Percentiles rank a stretch among this genome's conserved stretches.
Evolutionary conservation across 53 echinoderm and acorn worm species (phyloP).

Genomic region (Luidia sarsii): DNA sequence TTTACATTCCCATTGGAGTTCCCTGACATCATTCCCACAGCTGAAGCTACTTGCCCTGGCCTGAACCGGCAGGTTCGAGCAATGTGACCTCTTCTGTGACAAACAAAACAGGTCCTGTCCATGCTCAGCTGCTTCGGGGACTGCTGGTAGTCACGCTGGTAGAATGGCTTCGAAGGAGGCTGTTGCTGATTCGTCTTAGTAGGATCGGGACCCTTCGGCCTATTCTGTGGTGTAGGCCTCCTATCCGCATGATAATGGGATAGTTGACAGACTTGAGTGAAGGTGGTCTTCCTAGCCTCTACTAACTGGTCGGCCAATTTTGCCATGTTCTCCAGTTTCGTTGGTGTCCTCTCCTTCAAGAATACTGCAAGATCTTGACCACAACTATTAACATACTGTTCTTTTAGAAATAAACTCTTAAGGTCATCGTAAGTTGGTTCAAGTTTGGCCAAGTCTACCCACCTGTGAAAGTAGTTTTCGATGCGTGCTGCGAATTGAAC

Average conservation of each 20-base stretch:
- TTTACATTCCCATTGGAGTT: too few relatives aligned
- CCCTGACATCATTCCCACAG: too few relatives aligned
- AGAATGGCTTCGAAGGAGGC: too few relatives aligned
- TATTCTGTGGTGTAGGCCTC: too few relatives aligned
- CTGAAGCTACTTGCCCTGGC: too few relatives aligned
- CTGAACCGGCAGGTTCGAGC: neutral
- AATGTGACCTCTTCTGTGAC: neutral
- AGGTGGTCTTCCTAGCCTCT: conserved; percentile 9
- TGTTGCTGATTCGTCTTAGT: neutral
- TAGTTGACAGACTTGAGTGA: neutral
- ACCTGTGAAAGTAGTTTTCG: conserved; percentile 38
- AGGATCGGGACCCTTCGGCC: too few relatives aligned
- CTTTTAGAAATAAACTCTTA: conserved; percentile 20
- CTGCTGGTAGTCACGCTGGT: neutral
- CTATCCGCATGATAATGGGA: neutral
- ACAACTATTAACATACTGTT: conserved; percentile 40
- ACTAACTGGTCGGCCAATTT: conserved; percentile 26
- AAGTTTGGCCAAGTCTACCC: conserved; percentile 22
- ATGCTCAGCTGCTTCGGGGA: neutral
- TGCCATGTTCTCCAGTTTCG: neutral
- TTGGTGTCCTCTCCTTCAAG: conserved; percentile 22
- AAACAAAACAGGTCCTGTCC: neutral
- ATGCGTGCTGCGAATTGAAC: conserved; percentile 26
- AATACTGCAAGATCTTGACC: conserved; percentile 24
- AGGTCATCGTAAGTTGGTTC: neutral